Conservation (phyloP, 2,113 vertebrate species). For the Leucopsar rothschildi region DNA sequence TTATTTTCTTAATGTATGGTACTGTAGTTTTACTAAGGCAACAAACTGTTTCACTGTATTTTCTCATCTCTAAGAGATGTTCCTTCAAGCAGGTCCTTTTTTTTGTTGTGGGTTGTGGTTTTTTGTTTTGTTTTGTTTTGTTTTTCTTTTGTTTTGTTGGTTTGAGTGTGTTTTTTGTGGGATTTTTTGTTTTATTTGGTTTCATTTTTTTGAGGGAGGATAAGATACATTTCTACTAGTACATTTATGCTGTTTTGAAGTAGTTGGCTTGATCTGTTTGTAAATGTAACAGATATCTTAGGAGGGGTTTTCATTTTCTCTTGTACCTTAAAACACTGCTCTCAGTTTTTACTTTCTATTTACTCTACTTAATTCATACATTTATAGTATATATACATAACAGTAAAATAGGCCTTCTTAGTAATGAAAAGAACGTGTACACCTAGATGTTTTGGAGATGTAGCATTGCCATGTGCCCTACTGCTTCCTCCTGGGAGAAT, state of each 20-base stretch:
- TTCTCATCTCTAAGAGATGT: neutral
- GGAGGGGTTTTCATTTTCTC: neutral
- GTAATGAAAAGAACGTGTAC: neutral
- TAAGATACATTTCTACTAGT: neutral
- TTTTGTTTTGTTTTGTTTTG: no score
- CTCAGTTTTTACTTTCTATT: neutral
- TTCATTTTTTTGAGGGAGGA: rapidly evolving
- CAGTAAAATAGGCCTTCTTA: neutral
- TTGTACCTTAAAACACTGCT: neutral
- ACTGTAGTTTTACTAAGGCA: neutral
- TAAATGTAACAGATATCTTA: neutral
- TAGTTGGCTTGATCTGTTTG: neutral
- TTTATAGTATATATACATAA: neutral
- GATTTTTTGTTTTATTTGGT: neutral
- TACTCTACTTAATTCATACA: neutral
- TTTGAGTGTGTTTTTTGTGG: neutral
- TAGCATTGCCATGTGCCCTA: neutral
- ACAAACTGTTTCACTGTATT: neutral
- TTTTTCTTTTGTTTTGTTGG: no score
- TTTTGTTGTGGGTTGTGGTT: neutral
- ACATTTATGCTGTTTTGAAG: neutral
- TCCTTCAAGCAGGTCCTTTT: neutral
- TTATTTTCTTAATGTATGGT: neutral
- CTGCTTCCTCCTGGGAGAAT: neutral
- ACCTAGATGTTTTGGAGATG: neutral